phyloP scores from a whole-genome alignment of 1,140 invertebrate genomes.

The Drosophila rufa region DNA sequence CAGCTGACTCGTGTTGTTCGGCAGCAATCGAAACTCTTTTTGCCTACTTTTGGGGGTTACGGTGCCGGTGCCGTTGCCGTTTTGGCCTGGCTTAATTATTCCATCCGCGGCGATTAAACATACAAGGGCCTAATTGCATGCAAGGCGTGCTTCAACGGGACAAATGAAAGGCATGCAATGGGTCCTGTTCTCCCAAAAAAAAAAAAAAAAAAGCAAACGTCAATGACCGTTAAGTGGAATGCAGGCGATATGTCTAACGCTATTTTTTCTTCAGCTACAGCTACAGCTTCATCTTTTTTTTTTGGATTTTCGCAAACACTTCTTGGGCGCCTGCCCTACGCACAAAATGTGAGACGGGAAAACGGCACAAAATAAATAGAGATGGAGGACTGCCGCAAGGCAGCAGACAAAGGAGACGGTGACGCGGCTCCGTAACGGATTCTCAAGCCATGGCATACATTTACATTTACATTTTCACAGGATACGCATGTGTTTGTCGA shows the following conservation, averaged over 20 bases:
- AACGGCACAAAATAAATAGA: slow-evolving; percentile 37
- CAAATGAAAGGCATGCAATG: slow-evolving; percentile 45
- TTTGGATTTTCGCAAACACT: slow-evolving; percentile 22
- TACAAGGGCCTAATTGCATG: slow-evolving; percentile 60
- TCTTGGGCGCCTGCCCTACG: slow-evolving; percentile 20
- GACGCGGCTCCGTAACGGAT: slow-evolving; percentile 31
- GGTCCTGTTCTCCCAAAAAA: slow-evolving; percentile 27
- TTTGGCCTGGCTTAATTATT: slow-evolving; percentile 35
- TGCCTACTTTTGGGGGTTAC: slow-evolving; percentile 9
- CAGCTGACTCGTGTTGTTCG: not conserved
- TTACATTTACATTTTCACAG: slow-evolving; percentile 25
- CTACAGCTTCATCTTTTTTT: not conserved
- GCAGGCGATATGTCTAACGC: slow-evolving; percentile 17
- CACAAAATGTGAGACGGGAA: slow-evolving; percentile 5
- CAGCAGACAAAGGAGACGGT: slow-evolving; percentile 44
- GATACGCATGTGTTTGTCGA: slow-evolving; percentile 24
- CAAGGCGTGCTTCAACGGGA: slow-evolving; percentile 27
- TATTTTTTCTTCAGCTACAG: slow-evolving; percentile 1
- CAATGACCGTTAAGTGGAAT: slow-evolving; percentile 79
- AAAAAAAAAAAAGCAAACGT: slow-evolving; percentile 46
- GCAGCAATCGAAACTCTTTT: slow-evolving; percentile 14
- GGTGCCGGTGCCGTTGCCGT: not conserved
- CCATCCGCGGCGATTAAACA: slow-evolving; percentile 47
- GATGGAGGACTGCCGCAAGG: slow-evolving; percentile 42
- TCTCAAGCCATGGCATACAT: slow-evolving; percentile 43